These are phyloP conservation scores for Polyommatus icarus DNA, from an alignment of 2,888 invertebrate genomes.

Conservation along the genomic window DNA sequence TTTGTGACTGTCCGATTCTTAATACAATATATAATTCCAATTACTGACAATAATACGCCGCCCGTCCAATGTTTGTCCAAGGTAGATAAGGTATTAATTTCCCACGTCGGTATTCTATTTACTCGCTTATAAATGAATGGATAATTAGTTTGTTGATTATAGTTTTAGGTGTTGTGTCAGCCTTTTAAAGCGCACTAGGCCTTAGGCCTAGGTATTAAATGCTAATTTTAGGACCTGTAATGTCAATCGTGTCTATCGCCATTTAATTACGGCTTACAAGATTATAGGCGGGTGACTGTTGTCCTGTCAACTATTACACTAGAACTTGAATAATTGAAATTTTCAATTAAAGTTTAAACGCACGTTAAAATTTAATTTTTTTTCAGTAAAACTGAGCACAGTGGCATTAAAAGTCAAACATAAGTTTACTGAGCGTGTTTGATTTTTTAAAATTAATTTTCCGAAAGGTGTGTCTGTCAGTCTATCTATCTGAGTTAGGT, in stretches of 20 bases:
- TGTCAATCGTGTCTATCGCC: neutral
- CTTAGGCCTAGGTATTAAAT: neutral
- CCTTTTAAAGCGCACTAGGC: slow-evolving; percentile 1
- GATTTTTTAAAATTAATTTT: no score
- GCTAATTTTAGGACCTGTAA: neutral
- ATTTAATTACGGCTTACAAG: slow-evolving; percentile 9
- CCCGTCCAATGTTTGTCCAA: neutral
- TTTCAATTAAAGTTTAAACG: neutral
- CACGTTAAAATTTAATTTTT: neutral
- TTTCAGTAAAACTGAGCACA: no score
- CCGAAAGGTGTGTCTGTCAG: no score
- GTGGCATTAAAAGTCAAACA: no score
- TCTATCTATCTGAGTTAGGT: no score
- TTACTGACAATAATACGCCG: neutral
- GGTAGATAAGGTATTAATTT: neutral
- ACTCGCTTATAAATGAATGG: slow-evolving; percentile 1
- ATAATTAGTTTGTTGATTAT: slow-evolving; percentile 10
- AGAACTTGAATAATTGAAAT: neutral
- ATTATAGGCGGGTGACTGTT: neutral
- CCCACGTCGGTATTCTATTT: neutral
- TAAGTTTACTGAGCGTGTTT: no score
- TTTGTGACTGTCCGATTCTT: neutral
- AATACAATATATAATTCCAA: neutral
- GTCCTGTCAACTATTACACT: neutral
- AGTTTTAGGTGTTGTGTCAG: neutral